A percentile compares a stretch with the other conserved stretches of the same genome.
These are phyloP conservation scores for Rhynchopsitta pachyrhyncha DNA, from an alignment of 2,113 vertebrate species.

Conservation along the genomic window DNA sequence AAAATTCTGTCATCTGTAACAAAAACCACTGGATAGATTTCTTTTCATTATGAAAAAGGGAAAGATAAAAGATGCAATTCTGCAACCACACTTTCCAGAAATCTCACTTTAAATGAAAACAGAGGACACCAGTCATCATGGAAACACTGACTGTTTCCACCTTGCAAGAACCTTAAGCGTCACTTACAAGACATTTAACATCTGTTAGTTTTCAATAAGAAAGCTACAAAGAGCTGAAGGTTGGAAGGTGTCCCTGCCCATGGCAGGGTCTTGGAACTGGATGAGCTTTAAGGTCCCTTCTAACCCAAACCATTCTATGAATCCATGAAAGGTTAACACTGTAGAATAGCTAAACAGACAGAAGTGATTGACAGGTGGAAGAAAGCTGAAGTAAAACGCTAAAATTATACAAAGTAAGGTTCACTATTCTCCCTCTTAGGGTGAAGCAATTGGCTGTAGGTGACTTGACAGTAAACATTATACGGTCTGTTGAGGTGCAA, in stretches of 20 bases:
- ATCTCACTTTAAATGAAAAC: background rate
- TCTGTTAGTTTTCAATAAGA: background rate
- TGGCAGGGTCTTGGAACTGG: background rate
- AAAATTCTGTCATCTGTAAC: background rate
- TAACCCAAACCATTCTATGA: background rate
- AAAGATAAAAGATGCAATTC: background rate
- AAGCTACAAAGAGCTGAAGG: background rate
- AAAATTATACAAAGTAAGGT: background rate
- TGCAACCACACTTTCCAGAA: background rate
- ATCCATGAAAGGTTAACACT: background rate
- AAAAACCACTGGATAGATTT: background rate
- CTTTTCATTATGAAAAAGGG: background rate
- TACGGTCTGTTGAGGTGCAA: background rate
- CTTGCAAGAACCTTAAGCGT: background rate
- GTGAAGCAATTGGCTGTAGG: background rate
- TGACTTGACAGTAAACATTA: background rate
- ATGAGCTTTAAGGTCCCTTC: background rate
- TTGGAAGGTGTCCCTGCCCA: background rate
- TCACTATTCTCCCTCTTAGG: background rate
- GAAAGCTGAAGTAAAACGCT: background rate
- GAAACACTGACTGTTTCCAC: background rate
- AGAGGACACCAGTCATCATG: background rate
- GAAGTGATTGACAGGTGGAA: background rate
- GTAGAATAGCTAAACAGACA: background rate
- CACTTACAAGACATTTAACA: background rate